Evolutionary conservation across 2,888 invertebrate species (phyloP), one percentile per base, ranked within the genome.

Genomic region (Phoenoteleia sp.): DNA sequence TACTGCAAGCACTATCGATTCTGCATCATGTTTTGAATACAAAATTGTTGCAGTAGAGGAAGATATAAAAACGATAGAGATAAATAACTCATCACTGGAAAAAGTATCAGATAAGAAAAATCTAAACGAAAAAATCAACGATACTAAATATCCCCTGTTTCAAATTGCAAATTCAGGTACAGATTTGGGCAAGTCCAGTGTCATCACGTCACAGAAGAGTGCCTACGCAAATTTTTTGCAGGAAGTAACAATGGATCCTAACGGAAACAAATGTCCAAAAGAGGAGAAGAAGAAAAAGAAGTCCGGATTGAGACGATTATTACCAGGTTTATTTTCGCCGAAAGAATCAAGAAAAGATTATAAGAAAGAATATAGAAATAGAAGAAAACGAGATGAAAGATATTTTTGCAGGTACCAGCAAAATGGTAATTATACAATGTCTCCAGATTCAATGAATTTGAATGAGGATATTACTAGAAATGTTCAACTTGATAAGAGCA

Each of bases 271-370:
- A 75, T 88, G 92, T 49, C 94, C 93, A 75, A 94, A 94, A 58
- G 94, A 94, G 81, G 94, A 94, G 36, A 91, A 92, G 64, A 92
- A 92, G 62, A 93, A 92, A 36, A 92, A 92, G 60, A 93, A 92
- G 42, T 90, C 91, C 0, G 93, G 91, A 0, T 75, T 93, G 0
- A 90, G 93, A 3, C 88, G 93, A 13, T 86, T 93, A 0, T 71
- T 93, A 42, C 93, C 93, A 0, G 91, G 91, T 4, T 88, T 93
- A 47, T 93, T 93, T 77, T 93, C 93, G 3, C 93, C 92, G 5
- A 93, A 92, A 36, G 93, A 92, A 13, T 91, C 92, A 0, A 90
- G 92, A 2, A 93, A 93, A 52, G 92, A 92, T 0, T 91, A 91
- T 17, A 87, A 81, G 56, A 87, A 87, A 71, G 93, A 92, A 25